Evolutionary conservation across 2,113 vertebrate species (phyloP).

Genomic region (Felis chaus): DNA sequence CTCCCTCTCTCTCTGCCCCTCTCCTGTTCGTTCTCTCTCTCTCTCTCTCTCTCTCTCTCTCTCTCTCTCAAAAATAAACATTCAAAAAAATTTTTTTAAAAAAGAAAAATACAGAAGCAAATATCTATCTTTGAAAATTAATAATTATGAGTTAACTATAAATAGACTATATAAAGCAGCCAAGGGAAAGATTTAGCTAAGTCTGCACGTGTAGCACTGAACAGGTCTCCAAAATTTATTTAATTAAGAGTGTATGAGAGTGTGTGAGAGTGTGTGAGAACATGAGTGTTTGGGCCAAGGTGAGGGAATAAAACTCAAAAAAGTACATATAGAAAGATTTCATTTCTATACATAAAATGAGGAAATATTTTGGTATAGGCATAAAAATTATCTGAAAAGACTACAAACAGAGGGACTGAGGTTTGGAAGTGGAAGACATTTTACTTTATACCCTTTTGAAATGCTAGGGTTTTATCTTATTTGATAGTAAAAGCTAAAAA

Average conservation of each 20-base stretch:
- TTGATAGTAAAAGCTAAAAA: conserved; percentile 39
- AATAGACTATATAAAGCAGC: not conserved
- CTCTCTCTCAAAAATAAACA: too few species aligned
- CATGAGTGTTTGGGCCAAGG: not conserved
- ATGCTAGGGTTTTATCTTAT: conserved; percentile 20
- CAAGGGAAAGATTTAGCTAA: not conserved
- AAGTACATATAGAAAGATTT: not conserved
- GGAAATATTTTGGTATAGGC: not conserved
- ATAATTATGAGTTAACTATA: not conserved
- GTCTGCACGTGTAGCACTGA: not conserved
- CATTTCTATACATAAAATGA: conserved; percentile 11
- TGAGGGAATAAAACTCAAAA: not conserved
- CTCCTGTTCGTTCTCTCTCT: too few species aligned
- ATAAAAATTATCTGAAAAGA: conserved; percentile 1
- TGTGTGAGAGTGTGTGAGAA: not conserved
- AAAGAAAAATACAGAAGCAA: conserved; percentile 5
- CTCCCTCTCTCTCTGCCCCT: too few species aligned
- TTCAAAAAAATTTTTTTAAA: too few species aligned
- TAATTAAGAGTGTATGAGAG: not conserved
- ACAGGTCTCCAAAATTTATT: not conserved
- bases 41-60: too few species aligned
- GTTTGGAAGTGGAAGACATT: not conserved
- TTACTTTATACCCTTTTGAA: not conserved
- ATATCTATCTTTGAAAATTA: not conserved
- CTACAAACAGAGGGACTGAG: not conserved